Evolutionary conservation across 2,797 vertebrate genomes (phyloP).

Genomic region (Uromys caudimaculatus): DNA sequence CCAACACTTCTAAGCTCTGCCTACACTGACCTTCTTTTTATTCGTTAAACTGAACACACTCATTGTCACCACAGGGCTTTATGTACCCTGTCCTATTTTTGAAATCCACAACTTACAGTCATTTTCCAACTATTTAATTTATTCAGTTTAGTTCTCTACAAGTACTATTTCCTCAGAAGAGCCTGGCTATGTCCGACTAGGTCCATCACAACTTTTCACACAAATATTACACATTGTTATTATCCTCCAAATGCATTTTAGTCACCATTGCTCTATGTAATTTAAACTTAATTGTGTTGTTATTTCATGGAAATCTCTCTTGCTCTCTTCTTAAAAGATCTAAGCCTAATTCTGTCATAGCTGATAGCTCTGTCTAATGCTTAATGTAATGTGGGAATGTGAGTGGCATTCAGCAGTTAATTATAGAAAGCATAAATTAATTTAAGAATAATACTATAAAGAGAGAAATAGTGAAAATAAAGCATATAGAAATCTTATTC

Average conservation of each 20-base stretch:
- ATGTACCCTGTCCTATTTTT: neutral
- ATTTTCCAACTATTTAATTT: neutral
- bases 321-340: neutral
- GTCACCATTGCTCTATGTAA: neutral
- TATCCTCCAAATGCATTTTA: neutral
- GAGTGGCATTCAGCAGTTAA: neutral
- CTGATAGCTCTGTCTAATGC: neutral
- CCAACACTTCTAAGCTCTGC: neutral
- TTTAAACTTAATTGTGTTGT: neutral
- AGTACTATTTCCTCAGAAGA: neutral
- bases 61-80: neutral
- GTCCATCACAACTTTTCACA: neutral
- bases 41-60: conserved; percentile 31
- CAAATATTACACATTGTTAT: neutral
- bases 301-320: neutral
- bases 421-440: neutral
- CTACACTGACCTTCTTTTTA: neutral
- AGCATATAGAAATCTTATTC: neutral
- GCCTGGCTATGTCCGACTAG: neutral
- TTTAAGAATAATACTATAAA: neutral
- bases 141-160: neutral
- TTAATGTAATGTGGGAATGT: neutral
- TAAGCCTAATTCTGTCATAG: neutral
- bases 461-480: neutral
- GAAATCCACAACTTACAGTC: neutral